Evolutionary conservation across 92 coral and sea anemone species (phyloP), one percentile per base, ranked within the genome.

Genomic region (Palythoa caribaeorum): DNA sequence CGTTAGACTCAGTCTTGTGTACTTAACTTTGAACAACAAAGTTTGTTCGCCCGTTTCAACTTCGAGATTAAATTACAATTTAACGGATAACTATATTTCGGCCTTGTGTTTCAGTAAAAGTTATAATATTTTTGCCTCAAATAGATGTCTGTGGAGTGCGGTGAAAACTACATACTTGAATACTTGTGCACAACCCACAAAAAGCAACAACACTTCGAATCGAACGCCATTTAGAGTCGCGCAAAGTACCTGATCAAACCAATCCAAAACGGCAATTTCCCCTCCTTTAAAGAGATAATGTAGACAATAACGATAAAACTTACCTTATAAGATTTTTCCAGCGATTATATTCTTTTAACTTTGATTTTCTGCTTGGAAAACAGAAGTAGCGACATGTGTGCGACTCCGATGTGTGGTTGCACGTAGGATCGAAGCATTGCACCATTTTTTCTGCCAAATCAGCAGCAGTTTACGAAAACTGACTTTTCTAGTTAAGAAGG

Each of bases 351-450:
- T 75, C 79, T 75, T 75, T 75, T 52, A 15, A 15, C 79, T 75
- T 75, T 48, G 53, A 44, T 20, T 12, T 75, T 75, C 54, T 52
- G 20, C 79, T 75, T 75, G 78, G 78, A 74, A 74, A 74, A 9
- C 78, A 17, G 36, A 74, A 74, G 78, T 15, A 74, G 36, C 78
- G 78, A 17, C 78, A 74, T 71, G 76, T 71, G 48, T 71, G 76
- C 48, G 76, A 71, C 76, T 71, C 76, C 76, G 76, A 71, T 71
- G 76, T 71, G 76, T 71, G 76, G 76, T 71, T 71, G 76, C 48
- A 71, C 76, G 76, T 71, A 35, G 76, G 76, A 71, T 6, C 50
- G 48, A 71, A 71, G 76, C 76, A 71, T 71, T 71, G 76, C 76
- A 71, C 76, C 76, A 21, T 71, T 71, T 35, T 71, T 37, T 1